These are phyloP conservation scores for Gastrophysa polygoni DNA, from an alignment of 2,888 invertebrate species.

Conservation along the genomic window DNA sequence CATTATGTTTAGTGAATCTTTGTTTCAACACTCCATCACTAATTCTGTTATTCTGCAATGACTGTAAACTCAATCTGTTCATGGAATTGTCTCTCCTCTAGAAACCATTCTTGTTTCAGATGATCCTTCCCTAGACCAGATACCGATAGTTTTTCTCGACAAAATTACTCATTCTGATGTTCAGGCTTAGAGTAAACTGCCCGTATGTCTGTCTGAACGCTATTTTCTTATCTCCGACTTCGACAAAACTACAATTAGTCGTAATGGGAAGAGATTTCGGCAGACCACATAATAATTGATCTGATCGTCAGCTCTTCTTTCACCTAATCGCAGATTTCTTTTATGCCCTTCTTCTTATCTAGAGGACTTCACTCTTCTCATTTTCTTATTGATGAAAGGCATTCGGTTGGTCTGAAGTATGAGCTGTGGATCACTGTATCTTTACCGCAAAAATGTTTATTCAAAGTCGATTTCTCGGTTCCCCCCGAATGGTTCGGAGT, in stretches of 20 bases:
- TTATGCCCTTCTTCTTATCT: conserved; percentile 36
- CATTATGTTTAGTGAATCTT: too few relatives aligned
- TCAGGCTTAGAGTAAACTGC: not conserved
- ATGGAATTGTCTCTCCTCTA: not conserved
- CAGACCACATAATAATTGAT: conserved; percentile 38
- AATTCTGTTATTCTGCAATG: too few relatives aligned
- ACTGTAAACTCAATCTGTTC: too few relatives aligned
- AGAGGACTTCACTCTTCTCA: conserved; percentile 31
- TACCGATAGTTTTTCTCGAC: too few relatives aligned
- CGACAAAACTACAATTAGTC: conserved; percentile 11
- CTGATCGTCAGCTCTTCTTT: conserved; percentile 35
- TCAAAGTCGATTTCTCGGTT: too few relatives aligned
- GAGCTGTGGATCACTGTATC: too few relatives aligned
- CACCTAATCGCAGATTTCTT: conserved; percentile 35
- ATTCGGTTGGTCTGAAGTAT: conserved; percentile 24
- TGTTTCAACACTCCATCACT: too few relatives aligned
- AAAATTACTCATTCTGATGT: too few relatives aligned
- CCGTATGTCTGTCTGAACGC: conserved; percentile 3
- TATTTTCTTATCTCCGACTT: conserved; percentile 16
- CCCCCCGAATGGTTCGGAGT: too few relatives aligned
- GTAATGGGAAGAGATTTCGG: conserved; percentile 28
- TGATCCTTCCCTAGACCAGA: not conserved
- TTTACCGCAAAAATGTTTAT: too few relatives aligned
- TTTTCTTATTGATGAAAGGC: conserved; percentile 36
- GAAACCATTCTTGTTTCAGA: not conserved